Base-by-base conservation (phyloP, 35 echinoderm and acorn worm genomes). In the Apostichopus californicus region DNA sequence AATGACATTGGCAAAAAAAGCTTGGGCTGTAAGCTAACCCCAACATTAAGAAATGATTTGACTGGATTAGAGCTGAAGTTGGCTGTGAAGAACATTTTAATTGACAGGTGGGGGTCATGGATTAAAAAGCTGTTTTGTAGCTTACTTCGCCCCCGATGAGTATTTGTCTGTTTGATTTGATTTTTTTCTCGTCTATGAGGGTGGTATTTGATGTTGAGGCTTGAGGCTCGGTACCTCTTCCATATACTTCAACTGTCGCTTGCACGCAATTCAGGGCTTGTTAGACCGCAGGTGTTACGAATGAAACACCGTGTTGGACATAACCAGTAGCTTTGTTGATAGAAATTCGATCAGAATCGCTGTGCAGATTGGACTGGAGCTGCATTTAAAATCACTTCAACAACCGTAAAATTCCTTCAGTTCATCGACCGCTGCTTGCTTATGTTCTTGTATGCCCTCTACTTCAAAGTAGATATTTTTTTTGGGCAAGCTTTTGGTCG, bases 331-430 rank as follows among this genome's bases (percentile, higher is more conserved):
- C 55, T 85, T 85, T 85, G 25, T 85, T 85, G 81, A 85, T 85
- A 85, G 81, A 85, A 85, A 85, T 85, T 85, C 81, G 81, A 85
- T 85, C 81, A 59, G 81, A 85, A 58, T 58, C 17, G 81, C 55
- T 85, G n/a, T n/a, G 81, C 81, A 85, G 81, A 85, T 85, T 85
- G 81, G 81, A 85, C 81, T 59, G 58, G 52, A 85, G 81, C 81
- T 85, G 81, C 81, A 85, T 85, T 85, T 85, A 25, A 85, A 85
- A 85, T 85, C 81, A 85, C 81, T 85, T 85, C 81, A 85, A 85
- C 81, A 85, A 85, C 81, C 81, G 81, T 58, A 85, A 59, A 59
- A 58, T 22, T 56, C 23, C 81, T 25, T 75, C 81, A 85, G 81
- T 85, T 85, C 81, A 85, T 85, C 57, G 81, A 85, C 81, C 81